Evolutionary conservation across 2,797 vertebrate species (phyloP), one percentile per base, ranked within the genome.

Genomic region (Lacerta agilis): DNA sequence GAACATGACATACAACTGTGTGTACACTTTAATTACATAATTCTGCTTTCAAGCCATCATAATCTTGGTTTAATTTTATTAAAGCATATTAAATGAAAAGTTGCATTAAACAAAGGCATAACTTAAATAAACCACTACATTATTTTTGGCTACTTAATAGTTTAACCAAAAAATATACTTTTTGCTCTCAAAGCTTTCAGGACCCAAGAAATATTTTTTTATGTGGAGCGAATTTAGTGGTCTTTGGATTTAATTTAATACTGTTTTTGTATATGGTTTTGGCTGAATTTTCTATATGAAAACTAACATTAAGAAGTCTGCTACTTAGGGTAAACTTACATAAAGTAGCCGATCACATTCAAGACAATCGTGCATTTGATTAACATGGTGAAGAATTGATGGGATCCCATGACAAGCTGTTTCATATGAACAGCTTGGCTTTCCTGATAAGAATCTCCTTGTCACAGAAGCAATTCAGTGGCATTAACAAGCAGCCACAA

Each of bases 91-190:
- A 75, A n/a, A 64, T 82, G 88, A 38, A 33, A 89, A 71, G 92
- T 41, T 88, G 75, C 29, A 82, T 85, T 78, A 76, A 66, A 38
- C 49, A 33, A 9, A 87, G 41, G 18, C 33, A 20, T 78, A 82
- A 33, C 17, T 81, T 80, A 38, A 91, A 75, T 88, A 45, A 93
- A 66, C 88, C 45, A 83, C 93, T 94, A 76, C 0, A 0, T 91
- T 3, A 78, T 77, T 25, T 94, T 94, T 91, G 72, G 78, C 33
- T 86, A 67, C 79, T n/a, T 43, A 79, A 72, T 29, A 92, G 94
- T 94, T 89, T 92, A 94, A 73, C 67, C 43, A 93, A 93, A 94
- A 55, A 93, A 92, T 82, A 92, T 71, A 69, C 43, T 81, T 79
- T 4, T 20, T 86, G 80, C 88, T 84, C 3, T 18, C 41, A 79